Evolutionary conservation across 2,113 vertebrate genomes (phyloP).

Genomic region (Tachuris rubrigastra): DNA sequence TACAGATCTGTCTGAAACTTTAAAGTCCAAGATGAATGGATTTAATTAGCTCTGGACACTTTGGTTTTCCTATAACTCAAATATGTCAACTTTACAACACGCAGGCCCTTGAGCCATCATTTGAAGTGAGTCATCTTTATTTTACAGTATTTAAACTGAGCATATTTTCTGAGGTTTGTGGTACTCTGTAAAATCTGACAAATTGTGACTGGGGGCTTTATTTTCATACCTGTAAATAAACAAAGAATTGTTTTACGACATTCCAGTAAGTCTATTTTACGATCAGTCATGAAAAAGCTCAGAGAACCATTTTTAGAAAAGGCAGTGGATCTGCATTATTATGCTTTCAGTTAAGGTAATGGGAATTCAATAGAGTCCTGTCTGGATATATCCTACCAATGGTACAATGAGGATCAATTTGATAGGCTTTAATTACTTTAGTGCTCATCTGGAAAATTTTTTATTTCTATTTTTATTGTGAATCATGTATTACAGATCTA

Average conservation of each 20-base stretch:
- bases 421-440: conserved; percentile 10
- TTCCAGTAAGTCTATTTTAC: not conserved
- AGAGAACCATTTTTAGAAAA: not conserved
- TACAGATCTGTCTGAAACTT: not conserved
- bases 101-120: not conserved
- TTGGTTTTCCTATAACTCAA: conserved; percentile 26
- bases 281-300: not conserved
- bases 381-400: not conserved
- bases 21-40: conserved; percentile 13
- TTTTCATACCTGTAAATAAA: conserved; percentile 44
- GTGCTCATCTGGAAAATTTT: not conserved
- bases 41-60: conserved; percentile 41
- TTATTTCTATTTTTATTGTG: not conserved
- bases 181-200: not conserved
- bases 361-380: not conserved
- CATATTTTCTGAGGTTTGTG: not conserved
- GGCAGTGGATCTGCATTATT: not conserved
- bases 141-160: not conserved
- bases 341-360: conserved; percentile 7
- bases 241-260: not conserved
- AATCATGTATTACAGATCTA: not conserved
- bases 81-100: not conserved
- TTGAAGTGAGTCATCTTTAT: conserved; percentile 3
- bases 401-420: not conserved
- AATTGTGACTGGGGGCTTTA: not conserved